Evolutionary conservation across 2,888 invertebrate genomes (phyloP).

Genomic region (Germaria angustata): DNA sequence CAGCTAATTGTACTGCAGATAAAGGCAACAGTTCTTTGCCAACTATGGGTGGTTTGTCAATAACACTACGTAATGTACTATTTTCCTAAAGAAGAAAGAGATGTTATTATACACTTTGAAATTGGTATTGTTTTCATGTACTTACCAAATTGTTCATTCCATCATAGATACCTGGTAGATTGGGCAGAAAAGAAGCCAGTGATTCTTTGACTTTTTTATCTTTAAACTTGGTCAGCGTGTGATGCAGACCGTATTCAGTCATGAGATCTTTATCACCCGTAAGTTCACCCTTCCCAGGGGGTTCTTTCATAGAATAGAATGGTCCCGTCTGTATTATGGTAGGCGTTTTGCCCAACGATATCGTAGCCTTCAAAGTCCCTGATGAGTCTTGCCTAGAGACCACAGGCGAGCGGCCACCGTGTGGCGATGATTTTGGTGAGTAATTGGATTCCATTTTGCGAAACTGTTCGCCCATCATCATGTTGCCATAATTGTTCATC

Average conservation of each 20-base stretch:
- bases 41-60: slow-evolving; percentile 96
- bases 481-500: slow-evolving; percentile 81
- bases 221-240: slow-evolving; percentile 98
- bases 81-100: slow-evolving; percentile 81
- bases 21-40: slow-evolving; percentile 94
- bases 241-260: slow-evolving; percentile 97
- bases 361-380: slow-evolving; percentile 98
- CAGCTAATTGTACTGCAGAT: slow-evolving; percentile 92
- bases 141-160: slow-evolving; percentile 88
- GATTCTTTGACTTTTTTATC: slow-evolving; percentile 97
- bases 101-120: background rate
- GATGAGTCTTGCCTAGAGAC: slow-evolving; percentile 98
- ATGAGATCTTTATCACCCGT: slow-evolving; percentile 98
- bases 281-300: slow-evolving; percentile 94
- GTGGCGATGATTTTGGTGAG: slow-evolving; percentile 97
- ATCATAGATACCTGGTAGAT: slow-evolving; percentile 96
- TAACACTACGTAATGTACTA: slow-evolving; percentile 94
- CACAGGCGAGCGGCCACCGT: slow-evolving; percentile 96
- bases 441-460: slow-evolving; percentile 92
- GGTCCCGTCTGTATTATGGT: slow-evolving; percentile 98
- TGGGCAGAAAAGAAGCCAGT: slow-evolving; percentile 95
- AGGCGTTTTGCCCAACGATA: slow-evolving; percentile 97
- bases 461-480: slow-evolving; percentile 96
- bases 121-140: too few species aligned
- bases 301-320: slow-evolving; percentile 98